A percentile compares a stretch with the other conserved stretches of the same genome.
Conservation (phyloP, 2,797 vertebrate genomes). For the Gorsachius magnificus region DNA sequence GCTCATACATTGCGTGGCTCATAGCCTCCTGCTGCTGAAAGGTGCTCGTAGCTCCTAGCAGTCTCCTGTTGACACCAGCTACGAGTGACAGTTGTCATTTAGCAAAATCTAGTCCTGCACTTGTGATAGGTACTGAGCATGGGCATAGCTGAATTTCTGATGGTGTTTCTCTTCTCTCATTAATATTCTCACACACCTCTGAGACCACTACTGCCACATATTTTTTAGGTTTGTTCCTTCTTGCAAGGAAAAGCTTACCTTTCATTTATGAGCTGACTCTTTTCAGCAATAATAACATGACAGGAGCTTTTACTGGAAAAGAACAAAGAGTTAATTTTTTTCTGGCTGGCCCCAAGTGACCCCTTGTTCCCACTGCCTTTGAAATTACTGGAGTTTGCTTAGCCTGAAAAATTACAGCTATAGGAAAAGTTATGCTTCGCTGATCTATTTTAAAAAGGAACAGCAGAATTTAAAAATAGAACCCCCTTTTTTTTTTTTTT, state of each 20-base stretch:
- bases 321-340: constrained; percentile 1
- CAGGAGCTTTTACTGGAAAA: neutral
- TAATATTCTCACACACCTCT: neutral
- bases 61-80: neutral
- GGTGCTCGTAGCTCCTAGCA: neutral
- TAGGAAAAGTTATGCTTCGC: constrained; percentile 38
- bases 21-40: neutral
- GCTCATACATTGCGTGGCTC: neutral
- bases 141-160: neutral
- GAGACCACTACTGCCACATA: neutral
- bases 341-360: constrained; percentile 21
- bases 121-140: neutral
- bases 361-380: constrained; percentile 50
- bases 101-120: neutral
- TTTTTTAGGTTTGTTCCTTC: neutral
- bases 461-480: constrained; percentile 62
- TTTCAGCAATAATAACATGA: neutral
- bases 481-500: neutral
- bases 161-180: neutral
- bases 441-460: constrained; percentile 58
- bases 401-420: constrained; percentile 51
- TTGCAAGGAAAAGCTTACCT: neutral
- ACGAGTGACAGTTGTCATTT: neutral
- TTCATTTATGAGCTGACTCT: neutral
- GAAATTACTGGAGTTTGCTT: constrained; percentile 52